Percentiles rank a stretch among this genome's conserved stretches.
Evolutionary conservation across 1,140 invertebrate genomes (phyloP).

Genomic region (Drosophila seguyi): DNA sequence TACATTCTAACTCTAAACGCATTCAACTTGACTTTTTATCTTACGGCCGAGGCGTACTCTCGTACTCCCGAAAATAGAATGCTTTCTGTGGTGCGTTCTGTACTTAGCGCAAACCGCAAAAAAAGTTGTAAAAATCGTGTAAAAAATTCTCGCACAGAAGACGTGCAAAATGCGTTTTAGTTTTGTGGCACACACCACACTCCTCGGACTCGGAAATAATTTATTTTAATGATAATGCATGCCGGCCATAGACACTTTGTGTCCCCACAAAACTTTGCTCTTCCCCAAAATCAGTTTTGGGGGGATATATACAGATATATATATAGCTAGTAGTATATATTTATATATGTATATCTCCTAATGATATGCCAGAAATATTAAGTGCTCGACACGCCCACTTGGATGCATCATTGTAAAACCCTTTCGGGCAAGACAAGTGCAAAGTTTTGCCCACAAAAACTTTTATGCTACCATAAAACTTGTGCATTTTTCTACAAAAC

Average conservation of each 20-base stretch:
- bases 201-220: slow-evolving; percentile 72
- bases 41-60: not conserved
- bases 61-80: slow-evolving; percentile 36
- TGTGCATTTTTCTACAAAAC: slow-evolving; percentile 81
- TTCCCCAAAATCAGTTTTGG: slow-evolving; percentile 23
- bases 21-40: slow-evolving; percentile 77
- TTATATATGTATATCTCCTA: slow-evolving; percentile 26
- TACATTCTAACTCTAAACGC: slow-evolving; percentile 64
- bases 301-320: not conserved
- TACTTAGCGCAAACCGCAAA: slow-evolving; percentile 63
- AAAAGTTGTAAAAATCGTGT: slow-evolving; percentile 83
- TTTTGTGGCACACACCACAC: slow-evolving; percentile 27
- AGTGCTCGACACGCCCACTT: slow-evolving; percentile 56
- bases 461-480: slow-evolving; percentile 79
- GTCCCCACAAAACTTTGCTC: slow-evolving; percentile 7
- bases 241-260: slow-evolving; percentile 60
- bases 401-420: slow-evolving; percentile 78
- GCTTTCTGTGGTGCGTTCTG: slow-evolving; percentile 53
- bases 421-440: slow-evolving; percentile 82
- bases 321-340: not conserved
- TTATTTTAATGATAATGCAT: slow-evolving; percentile 85
- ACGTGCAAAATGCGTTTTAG: slow-evolving; percentile 81
- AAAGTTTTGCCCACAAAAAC: slow-evolving; percentile 77
- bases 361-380: slow-evolving; percentile 73
- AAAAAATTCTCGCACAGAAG: slow-evolving; percentile 77